These are phyloP conservation scores for Xenopus tropicalis DNA, from an alignment of 2,113 vertebrate species.

Conservation along the genomic window UCB_Xtro_10.0 CM004443.2:120347001-120347500, in stretches of 20 bases:
- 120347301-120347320: too few species aligned
- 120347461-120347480: too few species aligned
- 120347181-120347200: constrained; percentile 52
- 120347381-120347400: too few species aligned
- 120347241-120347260: not conserved
- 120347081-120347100: constrained; percentile 39
- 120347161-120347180: constrained; percentile 60
- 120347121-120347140: constrained; percentile 18
- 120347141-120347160: constrained; percentile 43
- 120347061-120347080: constrained; percentile 24
- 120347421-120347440: too few species aligned
- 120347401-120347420: too few species aligned
- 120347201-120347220: constrained; percentile 7
- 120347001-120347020: not conserved
- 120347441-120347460: too few species aligned
- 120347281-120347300: too few species aligned
- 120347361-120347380: too few species aligned
- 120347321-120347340: too few species aligned
- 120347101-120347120: constrained; percentile 28
- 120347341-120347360: too few species aligned
- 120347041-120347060: not conserved
- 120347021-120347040: not conserved
- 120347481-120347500: too few species aligned
- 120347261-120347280: not conserved
- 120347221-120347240: not conserved